phyloP scores from a whole-genome alignment of 1,140 invertebrate species.

The Zophobas morio region DNA sequence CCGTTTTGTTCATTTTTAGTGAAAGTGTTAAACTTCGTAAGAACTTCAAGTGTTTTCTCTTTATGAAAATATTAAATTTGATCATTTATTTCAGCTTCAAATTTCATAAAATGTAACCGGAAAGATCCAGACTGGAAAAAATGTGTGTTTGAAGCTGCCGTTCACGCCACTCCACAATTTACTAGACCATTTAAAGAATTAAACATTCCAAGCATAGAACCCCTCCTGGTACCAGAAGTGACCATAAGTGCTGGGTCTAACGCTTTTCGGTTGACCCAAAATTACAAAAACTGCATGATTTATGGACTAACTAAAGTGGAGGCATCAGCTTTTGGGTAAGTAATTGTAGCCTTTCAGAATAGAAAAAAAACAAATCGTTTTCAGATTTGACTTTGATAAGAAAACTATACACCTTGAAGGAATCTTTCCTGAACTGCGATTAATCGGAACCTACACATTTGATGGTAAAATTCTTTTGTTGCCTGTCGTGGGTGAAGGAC shows the following conservation, averaged over 20 bases:
- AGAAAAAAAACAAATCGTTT: neutral
- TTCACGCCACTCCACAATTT: neutral
- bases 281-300: conserved; percentile 1
- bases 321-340: neutral
- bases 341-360: neutral
- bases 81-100: neutral
- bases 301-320: neutral
- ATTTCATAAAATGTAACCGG: conserved; percentile 19
- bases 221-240: neutral
- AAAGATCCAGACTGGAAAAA: neutral
- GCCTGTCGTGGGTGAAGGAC: neutral
- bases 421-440: neutral
- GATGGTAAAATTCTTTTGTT: conserved; percentile 15
- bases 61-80: too few species aligned
- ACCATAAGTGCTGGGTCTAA: neutral
- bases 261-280: neutral
- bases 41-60: too few species aligned
- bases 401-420: neutral
- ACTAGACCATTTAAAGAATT: neutral
- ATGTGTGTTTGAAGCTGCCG: neutral
- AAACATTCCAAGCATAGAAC: neutral
- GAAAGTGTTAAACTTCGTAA: too few species aligned
- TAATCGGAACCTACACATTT: neutral
- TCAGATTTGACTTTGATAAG: conserved; percentile 4
- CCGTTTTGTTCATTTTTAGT: too few species aligned